A percentile compares a stretch with the other conserved stretches of the same genome.
Conservation (phyloP, 2,888 invertebrate genomes). For the Dicyrtoma fusca region DNA sequence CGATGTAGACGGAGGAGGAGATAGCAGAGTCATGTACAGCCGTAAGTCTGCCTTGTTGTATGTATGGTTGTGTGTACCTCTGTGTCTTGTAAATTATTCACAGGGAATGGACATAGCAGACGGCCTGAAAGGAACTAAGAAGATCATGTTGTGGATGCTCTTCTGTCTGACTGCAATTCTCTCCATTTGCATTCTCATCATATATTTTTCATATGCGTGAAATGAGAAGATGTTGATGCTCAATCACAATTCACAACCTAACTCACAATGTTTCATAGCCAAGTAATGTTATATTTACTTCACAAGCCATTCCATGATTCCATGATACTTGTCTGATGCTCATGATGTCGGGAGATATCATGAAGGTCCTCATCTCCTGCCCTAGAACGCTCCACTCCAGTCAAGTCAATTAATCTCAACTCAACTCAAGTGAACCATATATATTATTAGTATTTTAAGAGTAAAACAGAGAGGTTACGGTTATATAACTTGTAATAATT, state of each 20-base stretch:
- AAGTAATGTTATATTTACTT: neutral
- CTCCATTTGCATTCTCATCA: conserved; percentile 38
- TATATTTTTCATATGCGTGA: conserved; percentile 38
- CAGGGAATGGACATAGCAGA: conserved; percentile 38
- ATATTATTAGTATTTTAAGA: too few relatives aligned
- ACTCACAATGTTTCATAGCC: too few relatives aligned
- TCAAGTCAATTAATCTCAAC: too few relatives aligned
- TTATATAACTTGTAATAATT: too few relatives aligned
- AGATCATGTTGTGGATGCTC: conserved; percentile 38
- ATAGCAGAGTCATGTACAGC: neutral
- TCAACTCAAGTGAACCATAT: too few relatives aligned
- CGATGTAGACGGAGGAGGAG: neutral
- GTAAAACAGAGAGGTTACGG: too few relatives aligned
- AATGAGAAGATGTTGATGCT: conserved; percentile 21
- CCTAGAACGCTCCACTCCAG: too few relatives aligned
- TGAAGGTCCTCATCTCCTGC: too few relatives aligned
- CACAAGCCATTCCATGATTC: neutral
- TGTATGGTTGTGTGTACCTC: neutral
- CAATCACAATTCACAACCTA: conserved; percentile 8
- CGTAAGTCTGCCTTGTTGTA: neutral
- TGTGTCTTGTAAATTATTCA: conserved; percentile 13
- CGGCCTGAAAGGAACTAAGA: conserved; percentile 34
- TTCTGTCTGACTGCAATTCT: conserved; percentile 31
- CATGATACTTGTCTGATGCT: neutral
- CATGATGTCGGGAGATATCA: neutral